Evolutionary conservation across 2,797 vertebrate species (phyloP), one percentile per base, ranked within the genome.

Genomic region (Danio aesculapii): DNA sequence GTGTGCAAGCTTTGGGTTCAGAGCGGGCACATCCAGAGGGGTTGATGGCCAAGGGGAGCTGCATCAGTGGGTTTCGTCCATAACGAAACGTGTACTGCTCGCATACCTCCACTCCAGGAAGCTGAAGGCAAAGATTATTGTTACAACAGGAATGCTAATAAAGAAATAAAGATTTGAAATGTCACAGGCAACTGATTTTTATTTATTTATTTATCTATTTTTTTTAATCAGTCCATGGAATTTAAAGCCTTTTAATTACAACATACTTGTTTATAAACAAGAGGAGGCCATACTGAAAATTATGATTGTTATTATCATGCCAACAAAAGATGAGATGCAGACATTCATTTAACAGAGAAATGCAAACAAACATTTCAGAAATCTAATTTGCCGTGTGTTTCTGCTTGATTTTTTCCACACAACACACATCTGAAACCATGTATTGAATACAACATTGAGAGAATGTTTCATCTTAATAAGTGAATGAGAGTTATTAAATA

Each of bases 51-150:
- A 99, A 94, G 17, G 98, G 98, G 81, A 98, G 96, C 77, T 99
- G 97, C 98, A 99, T 99, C 68, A 99, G 94, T 4, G 98, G 97
- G 86, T 99, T 99, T 64, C 97, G 96, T 83, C 98, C 98, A 0
- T 95, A 99, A 30, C 97, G 96, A 85, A 99, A 98, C 59, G 93
- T 94, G 93, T 99, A 99, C 52, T 92, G 95, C 64, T 97, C 96
- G 68, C 98, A 99, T 1, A 93, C 93, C 94, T 99, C 98, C 83
- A 99, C 98, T 79, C 97, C 98, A 0, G 98, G 98, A 58, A 99
- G 91, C 98, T 99, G 85, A 4, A 91, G 64, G 2, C 41, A 81
- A 39, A 81, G 41, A 70, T 5, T 39, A n/a, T 61, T 11, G 30
- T 44, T 21, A 53, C 11, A 72, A 11, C 5, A 76, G 44, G 77